Base-by-base conservation (phyloP, 2,113 vertebrate genomes). In the Prinia subflava region DNA sequence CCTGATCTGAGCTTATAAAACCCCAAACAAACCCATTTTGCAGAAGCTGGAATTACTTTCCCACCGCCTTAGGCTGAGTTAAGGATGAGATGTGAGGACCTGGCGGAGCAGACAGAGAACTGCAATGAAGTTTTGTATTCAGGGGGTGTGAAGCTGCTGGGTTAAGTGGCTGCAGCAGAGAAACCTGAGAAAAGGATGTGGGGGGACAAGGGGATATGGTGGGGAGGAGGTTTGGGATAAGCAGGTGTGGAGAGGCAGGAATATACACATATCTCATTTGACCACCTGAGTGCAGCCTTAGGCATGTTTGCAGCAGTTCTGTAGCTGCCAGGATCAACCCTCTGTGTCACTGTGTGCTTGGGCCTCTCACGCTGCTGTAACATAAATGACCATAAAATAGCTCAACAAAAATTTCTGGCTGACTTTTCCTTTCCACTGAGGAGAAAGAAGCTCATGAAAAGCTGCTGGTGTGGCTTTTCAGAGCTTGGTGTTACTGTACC, bases 201-300 rank as follows among this genome's bases (percentile, higher is more conserved):
- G 15, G 15, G 30, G 44, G 35, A 75, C 12, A 52, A 46, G n/a
- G n/a, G 41, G 18, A 2, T 41, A 3, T 0, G 2, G 9, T 30
- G 18, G 13, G 22, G 8, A 52, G 7, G n/a, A 57, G 19, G 24
- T 63, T 59, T 91, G 62, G 16, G 39, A 41, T 28, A 33, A 79
- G 18, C 7, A 44, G 46, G 10, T 17, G 15, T 50, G 56, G 53
- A 59, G 19, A 11, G 59, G 46, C 35, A 57, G 53, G 50, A 35
- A 39, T 14, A 21, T 2, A 9, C 10, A 21, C 2, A 3, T 15
- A 24, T 21, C 50, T 73, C 15, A 11, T 65, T 6, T 44, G n/a
- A 22, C 11, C 7, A 17, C 41, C 27, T 13, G 31, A 60, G 10
- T 42, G 63, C 33, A 87, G 20, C 37, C 49, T 55, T 31, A 21